Evolutionary conservation across 2,888 invertebrate species (phyloP), one percentile per base, ranked within the genome.

Genomic region (Epiperipatus broadwayi): DNA sequence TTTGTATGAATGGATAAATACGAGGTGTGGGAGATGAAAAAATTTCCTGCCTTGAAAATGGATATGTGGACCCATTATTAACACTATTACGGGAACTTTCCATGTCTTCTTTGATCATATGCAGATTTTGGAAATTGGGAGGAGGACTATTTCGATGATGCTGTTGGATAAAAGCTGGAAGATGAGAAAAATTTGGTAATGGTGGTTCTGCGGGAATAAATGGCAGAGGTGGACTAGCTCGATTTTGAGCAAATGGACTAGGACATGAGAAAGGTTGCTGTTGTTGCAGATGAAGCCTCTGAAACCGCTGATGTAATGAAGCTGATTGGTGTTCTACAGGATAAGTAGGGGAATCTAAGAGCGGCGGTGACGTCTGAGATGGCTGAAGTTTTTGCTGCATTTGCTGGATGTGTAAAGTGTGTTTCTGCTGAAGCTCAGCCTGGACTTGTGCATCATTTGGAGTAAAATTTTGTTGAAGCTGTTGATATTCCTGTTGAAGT

Each of bases 401-500:
- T 33, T 55, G 58, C 41, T 60, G 57, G 21, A 60, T 53, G 46
- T 64, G 64, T 34, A 60, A 48, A 16, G 56, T 50, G 46, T 64
- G 63, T 35, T 59, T 54, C 39, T 60, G 52, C 43, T 63, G 63
- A 35, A 62, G 48, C 40, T 63, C 62, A 21, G 56, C 54, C 41
- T 52, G 52, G 20, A 49, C 48, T 8, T 49, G 52, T 4, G 48
- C 46, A 32, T 52, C 52, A n/a, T n/a, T 5, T 18, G 5, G n/a
- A 15, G 15, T 16, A 43, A 59, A 54, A 50, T 56, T 57, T 55
- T 72, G 72, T 66, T 75, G 80, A 34, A 83, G 54, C 49, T 78
- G 73, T 46, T 79, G 78, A 52, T 78, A 78, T 55, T 83, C 80
- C 39, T 78, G 72, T 40, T 79, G 71, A 1, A 79, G 70, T 7